Evolutionary conservation across 2,113 vertebrate species (phyloP), one percentile per base, ranked within the genome.

Genomic region (Odontesthes bonariensis): DNA sequence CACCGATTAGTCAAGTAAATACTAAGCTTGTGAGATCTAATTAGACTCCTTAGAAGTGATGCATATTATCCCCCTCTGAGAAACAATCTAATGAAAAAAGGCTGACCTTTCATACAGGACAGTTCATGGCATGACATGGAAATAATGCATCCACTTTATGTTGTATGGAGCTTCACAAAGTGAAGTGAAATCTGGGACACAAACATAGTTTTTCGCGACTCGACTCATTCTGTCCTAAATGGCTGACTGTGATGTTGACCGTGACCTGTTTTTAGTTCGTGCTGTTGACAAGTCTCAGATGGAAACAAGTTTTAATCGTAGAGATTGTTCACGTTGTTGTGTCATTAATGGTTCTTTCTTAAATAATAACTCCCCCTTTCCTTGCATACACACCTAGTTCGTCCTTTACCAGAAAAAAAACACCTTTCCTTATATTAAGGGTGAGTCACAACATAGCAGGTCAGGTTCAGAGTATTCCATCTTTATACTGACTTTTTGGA

Each of bases 1-100:
- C 22, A 20, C 51, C 53, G 51, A 67, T 54, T 54, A 42, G 35
- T 54, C 33, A 40, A 42, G 64, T 51, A 54, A 33, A 53, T 20
- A 23, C 33, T 17, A 27, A 42, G 52, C 32, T 51, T 40, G 49
- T 22, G 40, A 67, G 49, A 33, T 54, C 51, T 67, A 67, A 54
- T 67, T 67, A 53, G 49, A 67, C 33, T 35, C 19, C 10, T 31
- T 53, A n/a, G 12, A 27, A 49, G 1, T 1, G 16, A 49, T 47
- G 46, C 17, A 47, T 13, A 47, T 7, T 47, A 1, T 47, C 46
- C 16, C 46, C 6, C 46, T 17, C 17, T 19, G 14, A 47, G 1
- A 19, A 49, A n/a, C 27, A 22, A 12, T 20, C 27, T 20, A 5
- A 32, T 49, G 61, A 44, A 63, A 20, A 62, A 27, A 62, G 59